Conservation (phyloP, 2,888 invertebrate species). For the Drosophila ochracea region DNA sequence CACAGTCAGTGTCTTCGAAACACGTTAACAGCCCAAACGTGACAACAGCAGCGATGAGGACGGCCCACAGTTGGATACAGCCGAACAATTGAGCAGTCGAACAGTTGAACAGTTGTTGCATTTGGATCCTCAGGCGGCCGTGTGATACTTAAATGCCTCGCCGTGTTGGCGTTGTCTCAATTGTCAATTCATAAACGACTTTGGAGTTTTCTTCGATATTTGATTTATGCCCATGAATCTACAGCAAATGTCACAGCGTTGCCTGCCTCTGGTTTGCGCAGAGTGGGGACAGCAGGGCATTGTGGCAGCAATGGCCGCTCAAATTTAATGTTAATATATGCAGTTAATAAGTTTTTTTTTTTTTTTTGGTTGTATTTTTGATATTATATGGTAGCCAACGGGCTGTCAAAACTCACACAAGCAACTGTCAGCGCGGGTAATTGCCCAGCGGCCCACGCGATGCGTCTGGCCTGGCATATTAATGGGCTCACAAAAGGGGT, state of each 20-base stretch:
- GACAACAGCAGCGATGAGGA: conserved; percentile 69
- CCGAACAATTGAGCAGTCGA: conserved; percentile 4
- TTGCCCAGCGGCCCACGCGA: conserved; percentile 81
- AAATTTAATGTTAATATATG: conserved; percentile 84
- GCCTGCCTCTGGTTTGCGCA: background rate
- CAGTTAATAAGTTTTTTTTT: conserved; percentile 80
- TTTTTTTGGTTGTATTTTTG: conserved; percentile 35
- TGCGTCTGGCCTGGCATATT: conserved; percentile 80
- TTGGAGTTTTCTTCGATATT: conserved; percentile 71
- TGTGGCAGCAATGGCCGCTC: conserved; percentile 73
- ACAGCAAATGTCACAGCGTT: conserved; percentile 78
- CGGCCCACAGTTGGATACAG: conserved; percentile 43
- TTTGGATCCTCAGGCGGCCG: conserved; percentile 41
- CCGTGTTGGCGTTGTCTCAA: conserved; percentile 67
- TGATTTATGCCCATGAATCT: conserved; percentile 84
- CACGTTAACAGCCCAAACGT: conserved; percentile 84
- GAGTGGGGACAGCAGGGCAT: background rate
- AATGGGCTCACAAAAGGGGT: conserved; percentile 53
- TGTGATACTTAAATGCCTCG: conserved; percentile 57
- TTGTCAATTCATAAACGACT: conserved; percentile 78
- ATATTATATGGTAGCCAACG: conserved; percentile 83
- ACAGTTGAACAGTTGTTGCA: conserved; percentile 31
- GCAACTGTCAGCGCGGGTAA: conserved; percentile 82
- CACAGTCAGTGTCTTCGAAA: conserved; percentile 52
- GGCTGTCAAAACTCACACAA: conserved; percentile 83